Evolutionary conservation across 2,113 vertebrate species (phyloP), one percentile per base, ranked within the genome.

Genomic region (Grammomys dolichurus): DNA sequence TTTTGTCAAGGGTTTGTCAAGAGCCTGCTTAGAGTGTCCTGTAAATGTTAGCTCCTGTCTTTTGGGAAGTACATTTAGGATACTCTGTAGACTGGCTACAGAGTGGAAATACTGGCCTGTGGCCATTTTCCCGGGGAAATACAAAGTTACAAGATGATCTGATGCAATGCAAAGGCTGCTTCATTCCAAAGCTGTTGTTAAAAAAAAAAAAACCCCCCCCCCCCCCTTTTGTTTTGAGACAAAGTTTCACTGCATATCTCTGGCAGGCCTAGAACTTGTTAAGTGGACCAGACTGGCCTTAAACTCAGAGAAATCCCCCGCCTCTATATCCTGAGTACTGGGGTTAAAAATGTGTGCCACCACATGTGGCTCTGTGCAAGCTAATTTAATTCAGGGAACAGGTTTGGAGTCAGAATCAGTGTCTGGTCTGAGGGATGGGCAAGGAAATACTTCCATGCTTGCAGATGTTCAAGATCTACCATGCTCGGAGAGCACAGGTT

Each of bases 361-460:
- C 81, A 84, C 7, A 31, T 60, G 14, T 43, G 58, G 14, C 81
- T 84, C 43, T 60, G 1, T 85, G 58, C 56, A 58, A 82, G 80
- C n/a, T 91, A n/a, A 84, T 96, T 95, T 36, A 70, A 85, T 91
- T 95, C 82, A 12, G 54, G 82, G 40, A 51, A 76, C 81, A 88
- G 54, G 58, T 33, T 56, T 90, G 75, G 85, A 72, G 84, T 87
- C 63, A 60, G 46, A 82, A 75, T 95, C 72, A 43, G 26, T 81
- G 70, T 77, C 14, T 46, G 1, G 22, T 36, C 22, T 78, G 33
- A 89, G 85, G 36, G 24, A 7, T 65, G 46, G 58, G 24, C 82
- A 63, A 91, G 67, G 33, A 77, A n/a, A 70, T 91, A 3, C 46
- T 36, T 56, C 36, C 56, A 17, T n/a, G 20, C 65, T 87, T 90